Conservation (phyloP, 2,797 vertebrate species). For the Phoebastria nigripes region DNA sequence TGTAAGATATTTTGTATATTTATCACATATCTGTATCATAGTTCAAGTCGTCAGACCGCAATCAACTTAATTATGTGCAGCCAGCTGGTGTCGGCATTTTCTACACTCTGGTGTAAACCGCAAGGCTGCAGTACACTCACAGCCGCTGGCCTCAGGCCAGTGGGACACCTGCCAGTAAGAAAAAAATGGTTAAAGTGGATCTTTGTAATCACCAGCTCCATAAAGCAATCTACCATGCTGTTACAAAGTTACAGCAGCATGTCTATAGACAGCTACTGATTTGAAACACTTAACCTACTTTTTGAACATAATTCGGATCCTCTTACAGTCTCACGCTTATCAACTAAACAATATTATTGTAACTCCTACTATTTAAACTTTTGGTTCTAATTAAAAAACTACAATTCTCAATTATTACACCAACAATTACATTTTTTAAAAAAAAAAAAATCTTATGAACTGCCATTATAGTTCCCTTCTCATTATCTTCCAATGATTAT, state of each 20-base stretch:
- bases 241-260: slow-evolving; percentile 19
- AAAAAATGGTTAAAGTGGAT: slow-evolving; percentile 71
- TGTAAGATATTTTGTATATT: slow-evolving; percentile 51
- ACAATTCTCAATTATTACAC: neutral
- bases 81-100: slow-evolving; percentile 69
- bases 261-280: slow-evolving; percentile 30
- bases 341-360: neutral
- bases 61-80: slow-evolving; percentile 74
- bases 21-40: slow-evolving; percentile 65
- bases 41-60: slow-evolving; percentile 69
- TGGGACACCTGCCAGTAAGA: slow-evolving; percentile 74
- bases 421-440: neutral
- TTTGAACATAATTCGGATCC: neutral
- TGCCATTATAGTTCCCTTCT: neutral
- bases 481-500: neutral
- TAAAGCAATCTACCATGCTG: slow-evolving; percentile 58
- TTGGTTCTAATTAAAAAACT: neutral
- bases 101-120: slow-evolving; percentile 68
- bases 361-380: neutral
- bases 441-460: neutral
- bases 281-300: neutral
- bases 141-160: slow-evolving; percentile 69
- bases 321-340: neutral
- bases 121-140: slow-evolving; percentile 64
- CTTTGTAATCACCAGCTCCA: slow-evolving; percentile 64